phyloP scores from a whole-genome alignment of 2,888 invertebrate genomes.

The Rotaria macrura region DNA sequence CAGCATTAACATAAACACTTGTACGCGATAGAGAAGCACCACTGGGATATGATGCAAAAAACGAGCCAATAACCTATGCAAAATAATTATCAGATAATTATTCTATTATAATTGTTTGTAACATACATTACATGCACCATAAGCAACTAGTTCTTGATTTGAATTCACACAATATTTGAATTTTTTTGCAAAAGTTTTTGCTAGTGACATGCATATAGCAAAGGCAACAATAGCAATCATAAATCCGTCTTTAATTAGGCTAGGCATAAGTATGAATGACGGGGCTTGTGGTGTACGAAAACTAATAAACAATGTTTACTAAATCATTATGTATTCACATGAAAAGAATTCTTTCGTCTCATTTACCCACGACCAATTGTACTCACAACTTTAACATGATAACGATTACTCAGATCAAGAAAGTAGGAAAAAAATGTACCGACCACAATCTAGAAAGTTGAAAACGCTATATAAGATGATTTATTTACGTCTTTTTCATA shows the following conservation, averaged over 20 bases:
- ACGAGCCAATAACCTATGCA: conserved; percentile 56
- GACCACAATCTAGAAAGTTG: conserved; percentile 47
- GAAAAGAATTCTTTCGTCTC: not conserved
- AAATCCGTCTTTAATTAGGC: conserved; percentile 55
- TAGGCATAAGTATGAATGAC: conserved; percentile 55
- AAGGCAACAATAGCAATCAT: conserved; percentile 53
- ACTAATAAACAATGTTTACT: too few relatives aligned
- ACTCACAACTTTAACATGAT: conserved; percentile 62
- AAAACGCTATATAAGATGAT: not conserved
- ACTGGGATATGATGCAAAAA: conserved; percentile 51
- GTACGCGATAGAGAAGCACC: conserved; percentile 53
- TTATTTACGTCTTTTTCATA: not conserved
- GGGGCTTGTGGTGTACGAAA: conserved; percentile 42
- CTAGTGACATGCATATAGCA: conserved; percentile 53
- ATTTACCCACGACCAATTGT: conserved; percentile 71
- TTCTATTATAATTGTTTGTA: too few relatives aligned
- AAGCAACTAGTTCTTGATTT: conserved; percentile 51
- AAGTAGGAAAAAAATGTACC: conserved; percentile 61
- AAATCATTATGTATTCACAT: not conserved
- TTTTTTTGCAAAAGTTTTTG: conserved; percentile 52
- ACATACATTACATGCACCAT: conserved; percentile 39
- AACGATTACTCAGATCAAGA: conserved; percentile 55
- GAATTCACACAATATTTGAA: conserved; percentile 52
- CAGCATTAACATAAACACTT: conserved; percentile 69
- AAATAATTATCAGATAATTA: not conserved